phyloP scores from a whole-genome alignment of 1,140 invertebrate genomes.

The Lucilia cuprina region DNA sequence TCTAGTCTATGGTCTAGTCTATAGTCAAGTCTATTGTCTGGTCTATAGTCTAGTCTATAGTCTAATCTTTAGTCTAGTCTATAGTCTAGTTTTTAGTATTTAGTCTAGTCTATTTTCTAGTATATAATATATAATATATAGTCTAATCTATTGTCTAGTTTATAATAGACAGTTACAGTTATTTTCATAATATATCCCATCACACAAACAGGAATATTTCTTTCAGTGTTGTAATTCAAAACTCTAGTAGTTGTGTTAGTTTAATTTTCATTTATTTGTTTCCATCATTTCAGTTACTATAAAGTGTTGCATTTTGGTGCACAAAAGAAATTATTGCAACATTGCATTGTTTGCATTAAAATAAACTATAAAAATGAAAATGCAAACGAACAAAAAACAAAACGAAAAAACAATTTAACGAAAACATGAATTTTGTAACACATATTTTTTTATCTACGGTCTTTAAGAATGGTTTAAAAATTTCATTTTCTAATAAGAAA shows the following conservation, averaged over 20 bases:
- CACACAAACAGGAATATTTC: not conserved
- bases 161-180: no score
- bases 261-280: not conserved
- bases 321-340: conserved; percentile 17
- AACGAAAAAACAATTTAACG: not conserved
- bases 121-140: no score
- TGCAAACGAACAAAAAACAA: not conserved
- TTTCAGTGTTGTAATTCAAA: not conserved
- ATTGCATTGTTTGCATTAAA: conserved; percentile 6
- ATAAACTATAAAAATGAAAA: conserved; percentile 12
- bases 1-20: no score
- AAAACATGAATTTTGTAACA: conserved; percentile 18
- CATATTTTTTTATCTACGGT: not conserved
- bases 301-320: conserved; percentile 3
- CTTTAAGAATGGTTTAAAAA: not conserved
- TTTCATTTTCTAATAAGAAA: not conserved
- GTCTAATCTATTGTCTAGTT: no score
- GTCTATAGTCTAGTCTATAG: no score
- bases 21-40: no score
- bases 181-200: no score
- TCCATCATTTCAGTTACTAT: not conserved
- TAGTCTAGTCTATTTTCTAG: no score
- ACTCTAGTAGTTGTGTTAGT: not conserved
- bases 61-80: no score
- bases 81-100: no score